Evolutionary conservation across 2,113 vertebrate genomes (phyloP).

Genomic region (Anoplopoma fimbria): DNA sequence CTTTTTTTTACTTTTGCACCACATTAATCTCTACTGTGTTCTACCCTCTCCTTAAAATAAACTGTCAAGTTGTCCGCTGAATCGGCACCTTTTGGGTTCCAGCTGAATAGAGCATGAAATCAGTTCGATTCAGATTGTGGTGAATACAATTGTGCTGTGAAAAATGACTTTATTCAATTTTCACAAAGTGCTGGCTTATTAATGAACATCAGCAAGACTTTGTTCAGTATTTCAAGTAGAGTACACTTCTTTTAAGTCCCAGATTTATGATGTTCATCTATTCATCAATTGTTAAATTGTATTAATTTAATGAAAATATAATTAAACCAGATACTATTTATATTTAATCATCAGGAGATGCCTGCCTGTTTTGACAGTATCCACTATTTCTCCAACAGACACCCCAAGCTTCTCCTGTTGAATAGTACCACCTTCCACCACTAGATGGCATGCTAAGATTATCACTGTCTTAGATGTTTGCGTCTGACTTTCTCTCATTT

Average conservation of each 20-base stretch:
- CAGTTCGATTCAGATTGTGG: slow-evolving; percentile 50
- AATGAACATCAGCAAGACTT: slow-evolving; percentile 41
- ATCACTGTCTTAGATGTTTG: not conserved
- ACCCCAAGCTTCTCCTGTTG: not conserved
- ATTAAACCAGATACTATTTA: not conserved
- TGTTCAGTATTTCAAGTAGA: slow-evolving; percentile 13
- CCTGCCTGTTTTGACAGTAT: slow-evolving; percentile 19
- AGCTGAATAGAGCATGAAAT: slow-evolving; percentile 65
- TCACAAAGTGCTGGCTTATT: slow-evolving; percentile 15
- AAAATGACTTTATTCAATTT: slow-evolving; percentile 57
- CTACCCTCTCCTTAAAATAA: slow-evolving; percentile 35
- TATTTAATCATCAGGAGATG: slow-evolving; percentile 13
- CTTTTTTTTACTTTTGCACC: slow-evolving; percentile 42
- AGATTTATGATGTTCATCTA: not conserved
- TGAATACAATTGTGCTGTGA: slow-evolving; percentile 39
- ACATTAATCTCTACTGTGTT: slow-evolving; percentile 64
- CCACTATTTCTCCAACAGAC: not conserved
- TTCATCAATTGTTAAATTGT: slow-evolving; percentile 15
- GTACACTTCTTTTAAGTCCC: not conserved
- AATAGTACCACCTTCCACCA: slow-evolving; percentile 41
- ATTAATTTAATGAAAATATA: slow-evolving; percentile 6
- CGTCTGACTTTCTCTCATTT: not conserved
- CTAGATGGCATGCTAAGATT: slow-evolving; percentile 77
- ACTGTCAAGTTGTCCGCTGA: slow-evolving; percentile 50
- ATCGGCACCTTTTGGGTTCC: slow-evolving; percentile 60